A percentile compares a stretch with the other conserved stretches of the same genome.
Conservation (phyloP, 2,888 invertebrate genomes). For the Drosophila pegasa region DNA sequence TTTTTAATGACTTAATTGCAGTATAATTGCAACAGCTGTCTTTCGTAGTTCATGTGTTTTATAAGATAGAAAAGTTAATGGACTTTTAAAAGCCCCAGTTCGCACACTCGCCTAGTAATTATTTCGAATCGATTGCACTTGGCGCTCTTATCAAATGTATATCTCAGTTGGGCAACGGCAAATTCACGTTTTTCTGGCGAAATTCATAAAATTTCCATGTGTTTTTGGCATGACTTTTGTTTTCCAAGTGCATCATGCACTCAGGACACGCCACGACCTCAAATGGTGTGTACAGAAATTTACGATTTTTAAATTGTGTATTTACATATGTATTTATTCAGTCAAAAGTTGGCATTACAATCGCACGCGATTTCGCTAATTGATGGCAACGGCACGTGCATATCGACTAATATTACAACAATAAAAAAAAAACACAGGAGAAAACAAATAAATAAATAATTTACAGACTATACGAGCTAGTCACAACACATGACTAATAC, state of each 20-base stretch:
- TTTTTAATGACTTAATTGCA: slow-evolving; percentile 28
- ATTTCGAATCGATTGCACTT: background rate
- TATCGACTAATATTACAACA: background rate
- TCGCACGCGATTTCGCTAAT: slow-evolving; percentile 29
- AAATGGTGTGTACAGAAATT: slow-evolving; percentile 45
- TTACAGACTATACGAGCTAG: background rate
- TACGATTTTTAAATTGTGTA: slow-evolving; percentile 30
- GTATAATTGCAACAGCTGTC: background rate
- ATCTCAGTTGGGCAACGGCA: too few relatives aligned
- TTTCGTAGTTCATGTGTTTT: slow-evolving; percentile 7
- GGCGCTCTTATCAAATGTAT: background rate
- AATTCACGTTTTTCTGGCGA: background rate
- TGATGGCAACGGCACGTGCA: slow-evolving; percentile 25
- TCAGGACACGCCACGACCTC: slow-evolving; percentile 30
- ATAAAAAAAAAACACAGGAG: background rate
- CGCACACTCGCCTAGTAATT: background rate
- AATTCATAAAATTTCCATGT: too few relatives aligned
- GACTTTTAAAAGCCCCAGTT: slow-evolving; percentile 1
- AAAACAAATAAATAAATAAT: background rate
- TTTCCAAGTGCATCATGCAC: slow-evolving; percentile 28
- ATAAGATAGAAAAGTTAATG: slow-evolving; percentile 21
- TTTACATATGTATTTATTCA: slow-evolving; percentile 6
- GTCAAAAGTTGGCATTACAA: slow-evolving; percentile 21
- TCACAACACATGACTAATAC: background rate
- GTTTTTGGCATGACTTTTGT: slow-evolving; percentile 9